These are phyloP conservation scores for Epinotia nisella DNA, from an alignment of 2,888 invertebrate genomes.

Conservation along the genomic window DNA sequence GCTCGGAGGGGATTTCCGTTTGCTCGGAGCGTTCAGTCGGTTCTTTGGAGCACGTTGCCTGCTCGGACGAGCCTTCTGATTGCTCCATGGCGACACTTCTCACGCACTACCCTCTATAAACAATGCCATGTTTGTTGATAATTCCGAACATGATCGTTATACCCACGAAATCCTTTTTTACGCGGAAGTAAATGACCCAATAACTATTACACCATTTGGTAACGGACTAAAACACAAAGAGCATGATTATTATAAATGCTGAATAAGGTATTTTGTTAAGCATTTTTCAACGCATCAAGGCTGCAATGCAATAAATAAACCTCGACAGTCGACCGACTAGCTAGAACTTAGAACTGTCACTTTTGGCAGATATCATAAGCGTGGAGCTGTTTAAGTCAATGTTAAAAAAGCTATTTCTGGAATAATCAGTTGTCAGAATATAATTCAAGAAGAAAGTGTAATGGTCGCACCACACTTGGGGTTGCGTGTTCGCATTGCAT, in stretches of 20 bases:
- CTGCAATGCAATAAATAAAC: neutral
- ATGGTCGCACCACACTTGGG: too few species aligned
- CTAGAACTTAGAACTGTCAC: conserved; percentile 11
- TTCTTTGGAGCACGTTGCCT: neutral
- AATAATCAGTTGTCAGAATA: too few species aligned
- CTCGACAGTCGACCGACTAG: neutral
- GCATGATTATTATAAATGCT: neutral
- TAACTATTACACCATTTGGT: neutral
- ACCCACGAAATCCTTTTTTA: neutral
- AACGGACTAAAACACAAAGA: neutral
- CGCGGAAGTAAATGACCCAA: neutral
- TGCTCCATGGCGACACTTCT: neutral
- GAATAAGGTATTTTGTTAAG: neutral
- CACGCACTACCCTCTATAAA: conserved; percentile 17
- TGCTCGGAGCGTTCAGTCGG: neutral
- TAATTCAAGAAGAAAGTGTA: too few species aligned
- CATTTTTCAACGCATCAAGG: neutral
- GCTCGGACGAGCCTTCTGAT: conserved; percentile 2
- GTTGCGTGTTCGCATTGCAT: too few species aligned
- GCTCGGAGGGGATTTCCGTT: neutral
- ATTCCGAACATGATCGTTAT: neutral
- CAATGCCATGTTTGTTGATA: conserved; percentile 20
- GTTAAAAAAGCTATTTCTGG: neutral
- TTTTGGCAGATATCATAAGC: neutral
- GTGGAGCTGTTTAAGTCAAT: conserved; percentile 5